phyloP scores from a whole-genome alignment of 2,888 invertebrate species.

The Aphelenchoides bicaudatus region DNA sequence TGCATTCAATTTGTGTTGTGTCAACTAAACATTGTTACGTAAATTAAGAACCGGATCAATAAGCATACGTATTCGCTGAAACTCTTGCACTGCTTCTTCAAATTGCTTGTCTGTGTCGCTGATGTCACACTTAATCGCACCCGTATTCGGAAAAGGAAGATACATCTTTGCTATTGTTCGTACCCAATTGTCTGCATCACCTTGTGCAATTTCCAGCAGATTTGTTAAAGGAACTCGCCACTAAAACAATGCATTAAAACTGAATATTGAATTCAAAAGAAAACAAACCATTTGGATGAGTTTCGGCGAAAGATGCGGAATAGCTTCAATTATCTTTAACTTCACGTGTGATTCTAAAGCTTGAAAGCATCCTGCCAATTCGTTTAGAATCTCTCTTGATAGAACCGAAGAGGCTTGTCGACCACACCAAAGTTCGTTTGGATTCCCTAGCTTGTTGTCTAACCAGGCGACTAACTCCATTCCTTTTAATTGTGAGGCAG shows the following conservation, averaged over 20 bases:
- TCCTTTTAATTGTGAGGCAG: conserved; percentile 24
- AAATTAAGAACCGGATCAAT: not conserved
- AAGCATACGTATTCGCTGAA: not conserved
- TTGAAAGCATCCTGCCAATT: conserved; percentile 46
- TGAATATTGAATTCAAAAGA: not conserved
- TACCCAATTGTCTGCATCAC: conserved; percentile 48
- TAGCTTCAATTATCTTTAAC: conserved; percentile 39
- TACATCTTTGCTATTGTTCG: conserved; percentile 40
- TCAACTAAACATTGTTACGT: conserved; percentile 2
- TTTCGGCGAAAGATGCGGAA: conserved; percentile 36
- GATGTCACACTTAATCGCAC: not conserved
- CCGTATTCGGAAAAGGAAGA: conserved; percentile 9
- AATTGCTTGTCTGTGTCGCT: not conserved
- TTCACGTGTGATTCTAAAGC: conserved; percentile 37
- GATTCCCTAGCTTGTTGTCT: conserved; percentile 39
- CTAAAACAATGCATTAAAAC: no score
- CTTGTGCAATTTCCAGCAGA: conserved; percentile 32
- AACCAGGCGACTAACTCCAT: conserved; percentile 40
- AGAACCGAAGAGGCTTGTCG: conserved; percentile 35
- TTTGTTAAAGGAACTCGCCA: conserved; percentile 36
- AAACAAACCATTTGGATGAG: conserved; percentile 26
- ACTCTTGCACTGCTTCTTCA: not conserved
- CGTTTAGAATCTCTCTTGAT: conserved; percentile 39
- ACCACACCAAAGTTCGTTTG: conserved; percentile 38
- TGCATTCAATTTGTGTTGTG: not conserved